Percentiles rank a stretch among this genome's conserved stretches.
Conservation (phyloP, 1,140 invertebrate species). For the Ceratina japonica region DNA sequence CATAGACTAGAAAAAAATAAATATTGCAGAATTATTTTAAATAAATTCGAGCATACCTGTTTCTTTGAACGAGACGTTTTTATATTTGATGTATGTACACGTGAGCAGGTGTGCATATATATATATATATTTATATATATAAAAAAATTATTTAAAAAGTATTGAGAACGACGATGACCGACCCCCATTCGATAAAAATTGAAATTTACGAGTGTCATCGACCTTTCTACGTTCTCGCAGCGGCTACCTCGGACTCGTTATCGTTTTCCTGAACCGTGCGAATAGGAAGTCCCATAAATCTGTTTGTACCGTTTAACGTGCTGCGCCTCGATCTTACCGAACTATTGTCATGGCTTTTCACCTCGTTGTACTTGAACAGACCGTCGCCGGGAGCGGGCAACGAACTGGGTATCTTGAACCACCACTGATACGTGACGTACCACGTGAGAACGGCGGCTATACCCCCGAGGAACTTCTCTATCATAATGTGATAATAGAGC, state of each 20-base stretch:
- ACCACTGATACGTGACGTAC: slow-evolving; percentile 94
- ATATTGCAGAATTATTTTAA: slow-evolving; percentile 6
- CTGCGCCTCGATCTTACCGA: slow-evolving; percentile 57
- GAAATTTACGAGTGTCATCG: neutral
- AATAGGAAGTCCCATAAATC: slow-evolving; percentile 90
- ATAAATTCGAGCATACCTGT: neutral
- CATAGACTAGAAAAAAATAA: neutral
- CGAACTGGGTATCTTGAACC: slow-evolving; percentile 84
- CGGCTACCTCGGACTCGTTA: slow-evolving; percentile 21
- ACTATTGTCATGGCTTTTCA: slow-evolving; percentile 71
- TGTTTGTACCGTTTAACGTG: slow-evolving; percentile 73
- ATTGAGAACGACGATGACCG: neutral
- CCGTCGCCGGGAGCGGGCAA: slow-evolving; percentile 89
- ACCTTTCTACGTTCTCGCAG: slow-evolving; percentile 18
- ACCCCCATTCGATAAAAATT: slow-evolving; percentile 15
- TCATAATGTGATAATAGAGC: slow-evolving; percentile 96
- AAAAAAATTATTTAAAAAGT: neutral
- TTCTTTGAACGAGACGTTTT: too few species aligned
- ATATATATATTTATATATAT: neutral
- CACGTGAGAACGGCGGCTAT: slow-evolving; percentile 92
- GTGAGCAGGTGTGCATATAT: neutral
- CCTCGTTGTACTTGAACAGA: slow-evolving; percentile 87
- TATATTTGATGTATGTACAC: slow-evolving; percentile 2
- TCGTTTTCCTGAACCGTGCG: slow-evolving; percentile 72
- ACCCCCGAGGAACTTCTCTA: slow-evolving; percentile 95